Evolutionary conservation across 2,113 vertebrate genomes (phyloP).

Genomic region (Prunella himalayana): DNA sequence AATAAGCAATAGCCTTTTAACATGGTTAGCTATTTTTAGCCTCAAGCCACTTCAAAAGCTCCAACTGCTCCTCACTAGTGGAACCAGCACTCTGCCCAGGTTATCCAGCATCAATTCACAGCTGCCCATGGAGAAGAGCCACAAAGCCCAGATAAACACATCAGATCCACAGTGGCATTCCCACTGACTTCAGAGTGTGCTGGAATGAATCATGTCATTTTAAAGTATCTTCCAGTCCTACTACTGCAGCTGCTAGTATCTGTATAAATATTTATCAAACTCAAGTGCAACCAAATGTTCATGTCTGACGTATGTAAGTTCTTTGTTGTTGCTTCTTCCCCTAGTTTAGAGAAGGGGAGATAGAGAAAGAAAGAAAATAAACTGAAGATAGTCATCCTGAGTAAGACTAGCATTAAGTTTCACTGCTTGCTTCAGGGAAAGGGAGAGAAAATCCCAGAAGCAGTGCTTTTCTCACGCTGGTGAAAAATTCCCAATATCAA

Average conservation of each 20-base stretch:
- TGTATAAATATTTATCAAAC: not conserved
- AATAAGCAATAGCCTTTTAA: not conserved
- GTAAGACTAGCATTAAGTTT: not conserved
- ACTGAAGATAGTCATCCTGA: not conserved
- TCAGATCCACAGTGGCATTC: not conserved
- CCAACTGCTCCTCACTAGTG: not conserved
- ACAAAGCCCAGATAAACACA: not conserved
- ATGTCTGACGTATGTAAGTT: not conserved
- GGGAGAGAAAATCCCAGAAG: not conserved
- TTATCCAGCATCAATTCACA: not conserved
- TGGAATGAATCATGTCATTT: not conserved
- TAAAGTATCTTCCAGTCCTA: not conserved
- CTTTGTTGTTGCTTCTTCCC: not conserved
- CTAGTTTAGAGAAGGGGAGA: not conserved
- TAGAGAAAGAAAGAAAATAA: not conserved
- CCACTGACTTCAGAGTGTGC: not conserved
- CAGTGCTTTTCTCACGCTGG: fast-evolving
- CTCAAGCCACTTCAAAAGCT: not conserved
- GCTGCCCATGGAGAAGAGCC: fast-evolving
- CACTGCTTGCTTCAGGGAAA: not conserved
- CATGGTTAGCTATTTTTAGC: not conserved
- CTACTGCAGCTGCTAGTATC: not conserved
- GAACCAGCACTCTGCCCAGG: not conserved
- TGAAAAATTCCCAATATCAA: not conserved
- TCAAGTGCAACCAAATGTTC: not conserved